These are phyloP conservation scores for Muscicapa striata DNA, from an alignment of 2,797 vertebrate species.

Conservation along the genomic window DNA sequence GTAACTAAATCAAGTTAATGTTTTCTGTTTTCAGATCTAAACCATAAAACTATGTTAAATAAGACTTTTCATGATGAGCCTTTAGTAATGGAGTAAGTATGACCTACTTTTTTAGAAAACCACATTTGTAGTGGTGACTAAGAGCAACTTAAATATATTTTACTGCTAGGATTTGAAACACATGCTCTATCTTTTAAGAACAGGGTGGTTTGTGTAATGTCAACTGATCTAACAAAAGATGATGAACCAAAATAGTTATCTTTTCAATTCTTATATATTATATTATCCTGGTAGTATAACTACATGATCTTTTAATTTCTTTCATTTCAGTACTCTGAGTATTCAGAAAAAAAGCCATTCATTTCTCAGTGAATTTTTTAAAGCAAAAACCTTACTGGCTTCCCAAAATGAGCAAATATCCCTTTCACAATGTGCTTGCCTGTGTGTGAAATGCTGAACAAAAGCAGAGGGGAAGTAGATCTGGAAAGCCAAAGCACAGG, in stretches of 20 bases:
- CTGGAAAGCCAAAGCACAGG: neutral
- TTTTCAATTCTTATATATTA: neutral
- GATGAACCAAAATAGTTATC: neutral
- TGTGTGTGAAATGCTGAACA: neutral
- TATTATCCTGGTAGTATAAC: neutral
- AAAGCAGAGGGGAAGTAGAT: neutral
- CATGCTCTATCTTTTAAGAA: neutral
- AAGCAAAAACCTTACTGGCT: neutral
- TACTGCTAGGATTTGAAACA: neutral
- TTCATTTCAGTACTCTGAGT: neutral
- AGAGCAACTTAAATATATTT: neutral
- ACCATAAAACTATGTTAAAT: constrained; percentile 79
- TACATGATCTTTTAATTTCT: neutral
- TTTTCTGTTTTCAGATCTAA: constrained; percentile 78
- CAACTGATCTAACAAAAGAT: neutral
- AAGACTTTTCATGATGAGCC: constrained; percentile 90
- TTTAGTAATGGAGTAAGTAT: constrained; percentile 97
- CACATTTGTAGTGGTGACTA: neutral
- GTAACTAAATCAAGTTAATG: neutral
- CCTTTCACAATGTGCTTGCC: neutral
- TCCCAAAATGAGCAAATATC: neutral
- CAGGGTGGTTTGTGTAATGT: neutral
- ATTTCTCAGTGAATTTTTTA: neutral
- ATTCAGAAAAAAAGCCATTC: neutral
- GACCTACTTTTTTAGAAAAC: neutral